These are phyloP conservation scores for Lysiphlebus fabarum DNA, from an alignment of 1,140 invertebrate species.

Conservation along the genomic window DNA sequence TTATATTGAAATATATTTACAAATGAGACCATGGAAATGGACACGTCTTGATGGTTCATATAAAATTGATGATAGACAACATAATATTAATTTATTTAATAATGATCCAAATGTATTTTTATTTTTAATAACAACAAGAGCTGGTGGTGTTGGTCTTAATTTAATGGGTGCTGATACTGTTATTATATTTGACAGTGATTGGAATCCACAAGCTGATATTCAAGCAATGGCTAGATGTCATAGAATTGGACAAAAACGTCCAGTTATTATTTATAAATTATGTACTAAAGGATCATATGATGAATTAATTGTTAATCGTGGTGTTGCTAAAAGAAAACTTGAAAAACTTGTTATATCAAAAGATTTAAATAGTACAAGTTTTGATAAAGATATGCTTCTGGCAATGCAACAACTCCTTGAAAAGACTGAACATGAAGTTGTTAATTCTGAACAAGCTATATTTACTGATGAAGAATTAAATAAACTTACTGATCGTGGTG, in stretches of 20 bases:
- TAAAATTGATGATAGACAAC: constrained; percentile 42
- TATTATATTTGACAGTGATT: constrained; percentile 75
- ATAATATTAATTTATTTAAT: constrained; percentile 58
- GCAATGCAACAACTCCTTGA: constrained; percentile 32
- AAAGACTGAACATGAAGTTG: constrained; percentile 27
- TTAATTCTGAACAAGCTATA: constrained; percentile 35
- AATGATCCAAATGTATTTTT: constrained; percentile 55
- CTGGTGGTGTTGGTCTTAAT: constrained; percentile 72
- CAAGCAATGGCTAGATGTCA: constrained; percentile 80
- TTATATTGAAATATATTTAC: constrained; percentile 67
- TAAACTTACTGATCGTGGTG: constrained; percentile 59
- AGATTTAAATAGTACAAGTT: constrained; percentile 23
- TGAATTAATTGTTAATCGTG: constrained; percentile 64
- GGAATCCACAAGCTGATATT: constrained; percentile 73
- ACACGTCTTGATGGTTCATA: constrained; percentile 65
- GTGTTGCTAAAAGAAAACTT: constrained; percentile 65
- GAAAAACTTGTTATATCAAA: constrained; percentile 72
- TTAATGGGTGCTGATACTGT: constrained; percentile 73
- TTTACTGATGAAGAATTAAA: constrained; percentile 60
- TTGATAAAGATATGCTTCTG: constrained; percentile 23
- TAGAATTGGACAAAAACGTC: constrained; percentile 72
- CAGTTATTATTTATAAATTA: constrained; percentile 69
- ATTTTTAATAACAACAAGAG: constrained; percentile 63
- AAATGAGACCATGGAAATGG: constrained; percentile 57
- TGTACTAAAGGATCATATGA: constrained; percentile 69